These are phyloP conservation scores for Schizothorax lantsangensis DNA, from an alignment of 2,797 vertebrate genomes.

Conservation along the genomic window DNA sequence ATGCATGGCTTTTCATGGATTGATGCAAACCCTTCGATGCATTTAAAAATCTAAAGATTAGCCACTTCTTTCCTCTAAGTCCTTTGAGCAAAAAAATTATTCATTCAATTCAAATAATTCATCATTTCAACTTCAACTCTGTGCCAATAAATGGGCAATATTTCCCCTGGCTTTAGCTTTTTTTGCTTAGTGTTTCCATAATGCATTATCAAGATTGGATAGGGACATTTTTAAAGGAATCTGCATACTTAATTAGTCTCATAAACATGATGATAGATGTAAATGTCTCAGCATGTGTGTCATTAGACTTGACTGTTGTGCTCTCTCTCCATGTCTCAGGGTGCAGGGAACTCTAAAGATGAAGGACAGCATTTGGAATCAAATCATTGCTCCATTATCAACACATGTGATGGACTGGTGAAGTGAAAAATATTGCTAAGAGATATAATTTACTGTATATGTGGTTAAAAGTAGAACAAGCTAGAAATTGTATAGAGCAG, in stretches of 20 bases:
- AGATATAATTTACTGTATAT: neutral
- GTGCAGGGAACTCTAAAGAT: neutral
- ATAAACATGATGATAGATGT: conserved; percentile 16
- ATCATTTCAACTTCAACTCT: neutral
- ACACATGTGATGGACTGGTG: neutral
- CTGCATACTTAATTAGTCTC: neutral
- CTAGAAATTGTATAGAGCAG: neutral
- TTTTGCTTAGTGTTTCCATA: neutral
- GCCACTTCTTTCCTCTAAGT: neutral
- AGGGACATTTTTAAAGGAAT: conserved; percentile 4
- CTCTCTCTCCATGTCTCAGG: neutral
- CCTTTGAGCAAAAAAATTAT: neutral
- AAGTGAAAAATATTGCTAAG: neutral
- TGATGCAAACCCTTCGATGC: neutral
- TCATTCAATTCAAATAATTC: neutral
- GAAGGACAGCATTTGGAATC: neutral
- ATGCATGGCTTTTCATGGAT: neutral
- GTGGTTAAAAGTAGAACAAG: neutral
- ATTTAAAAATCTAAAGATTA: neutral
- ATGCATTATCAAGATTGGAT: neutral
- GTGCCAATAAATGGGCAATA: neutral
- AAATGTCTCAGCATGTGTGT: conserved; percentile 6
- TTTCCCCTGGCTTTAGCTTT: neutral
- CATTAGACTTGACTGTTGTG: neutral
- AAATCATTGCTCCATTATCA: neutral